Conservation (phyloP, 2,888 invertebrate genomes). For the Icerya purchasi region DNA sequence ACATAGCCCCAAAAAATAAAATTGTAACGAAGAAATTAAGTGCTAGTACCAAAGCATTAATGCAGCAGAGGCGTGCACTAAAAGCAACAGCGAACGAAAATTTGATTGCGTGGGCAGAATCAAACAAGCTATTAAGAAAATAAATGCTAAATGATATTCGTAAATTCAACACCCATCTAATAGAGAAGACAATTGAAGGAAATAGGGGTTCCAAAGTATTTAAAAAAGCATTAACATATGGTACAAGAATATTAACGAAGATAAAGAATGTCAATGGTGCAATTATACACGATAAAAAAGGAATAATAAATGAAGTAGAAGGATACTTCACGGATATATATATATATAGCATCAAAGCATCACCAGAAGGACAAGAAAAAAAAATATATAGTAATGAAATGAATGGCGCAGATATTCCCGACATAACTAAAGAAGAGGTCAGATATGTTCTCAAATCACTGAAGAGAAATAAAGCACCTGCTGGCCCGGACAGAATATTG, state of each 20-base stretch:
- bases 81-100: neutral
- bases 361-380: neutral
- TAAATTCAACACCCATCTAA: no score
- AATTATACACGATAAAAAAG: neutral
- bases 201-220: neutral
- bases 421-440: neutral
- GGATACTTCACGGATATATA: neutral
- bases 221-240: neutral
- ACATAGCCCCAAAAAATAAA: neutral
- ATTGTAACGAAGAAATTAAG: neutral
- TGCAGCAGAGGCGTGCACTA: neutral
- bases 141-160: neutral
- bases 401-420: no score
- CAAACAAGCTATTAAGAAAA: neutral
- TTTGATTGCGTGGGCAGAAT: neutral
- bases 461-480: neutral
- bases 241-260: neutral
- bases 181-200: neutral
- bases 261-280: neutral
- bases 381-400: no score
- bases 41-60: neutral
- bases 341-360: neutral
- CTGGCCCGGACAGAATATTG: neutral
- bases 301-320: neutral
- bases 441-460: neutral